phyloP scores from a whole-genome alignment of 2,797 vertebrate species.

The Platalea minor region DNA sequence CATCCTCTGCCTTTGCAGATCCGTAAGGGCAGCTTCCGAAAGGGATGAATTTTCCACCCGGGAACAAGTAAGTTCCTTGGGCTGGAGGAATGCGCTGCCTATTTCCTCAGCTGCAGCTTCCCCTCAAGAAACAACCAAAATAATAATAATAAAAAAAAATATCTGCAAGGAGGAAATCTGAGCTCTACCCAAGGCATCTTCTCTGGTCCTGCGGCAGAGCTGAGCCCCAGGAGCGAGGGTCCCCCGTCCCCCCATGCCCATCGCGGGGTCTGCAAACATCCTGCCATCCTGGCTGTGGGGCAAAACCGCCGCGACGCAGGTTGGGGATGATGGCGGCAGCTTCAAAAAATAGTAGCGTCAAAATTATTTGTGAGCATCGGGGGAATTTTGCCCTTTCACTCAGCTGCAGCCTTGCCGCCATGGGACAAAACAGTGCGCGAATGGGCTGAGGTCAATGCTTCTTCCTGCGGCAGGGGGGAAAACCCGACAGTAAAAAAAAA shows the following conservation, averaged over 20 bases:
- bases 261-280: fast-evolving
- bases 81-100: not conserved
- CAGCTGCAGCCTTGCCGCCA: fast-evolving
- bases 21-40: not conserved
- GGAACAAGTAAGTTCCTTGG: not conserved
- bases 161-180: not conserved
- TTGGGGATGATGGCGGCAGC: not conserved
- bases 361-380: not conserved
- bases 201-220: fast-evolving
- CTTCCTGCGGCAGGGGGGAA: not conserved
- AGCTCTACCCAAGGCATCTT: not conserved
- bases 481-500: not conserved
- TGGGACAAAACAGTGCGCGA: fast-evolving
- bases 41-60: not conserved
- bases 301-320: fast-evolving
- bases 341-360: not conserved
- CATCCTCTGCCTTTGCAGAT: not conserved
- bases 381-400: not conserved
- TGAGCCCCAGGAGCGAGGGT: fast-evolving
- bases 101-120: conserved; percentile 14
- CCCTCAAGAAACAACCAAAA: not conserved
- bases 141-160: not conserved
- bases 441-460: not conserved
- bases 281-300: fast-evolving
- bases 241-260: not conserved